Base-by-base conservation (phyloP, 2,797 vertebrate species). In the Hippocampus kuda region DNA sequence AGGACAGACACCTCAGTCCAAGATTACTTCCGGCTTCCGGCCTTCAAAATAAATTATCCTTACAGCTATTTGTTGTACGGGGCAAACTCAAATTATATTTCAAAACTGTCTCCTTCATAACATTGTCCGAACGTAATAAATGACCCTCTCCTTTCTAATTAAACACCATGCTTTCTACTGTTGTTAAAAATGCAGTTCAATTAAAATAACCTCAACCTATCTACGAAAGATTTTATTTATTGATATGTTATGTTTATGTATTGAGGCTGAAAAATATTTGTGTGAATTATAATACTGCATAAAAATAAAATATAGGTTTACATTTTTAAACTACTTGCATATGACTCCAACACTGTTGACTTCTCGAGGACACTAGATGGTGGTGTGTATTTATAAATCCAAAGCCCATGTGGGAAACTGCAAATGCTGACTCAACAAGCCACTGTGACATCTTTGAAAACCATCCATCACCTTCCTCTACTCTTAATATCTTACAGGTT, bases 401-500 rank as follows among this genome's bases (percentile, higher is more conserved):
- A 70, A 59, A 65, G 42, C 2, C 1, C 63, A 38, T 10, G 30
- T 61, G 7, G 24, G 42, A 48, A 65, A 2, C 5, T n/a, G 4
- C 12, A 72, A 68, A 30, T 27, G 24, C 65, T 72, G 49, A 63
- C 44, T 74, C 11, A 34, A 11, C 41, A 41, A 69, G 34, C 34
- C 18, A 41, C 4, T 22, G 26, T 49, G 13, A 11, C 26, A 9
- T 4, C 1, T 46, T 46, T 65, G 22, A 46, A 46, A 65, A 65
- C 1, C 63, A 41, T 54, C 1, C 63, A 41, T 54, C 49, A 38
- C 11, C 4, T 38, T 54, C 7, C 26, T 34, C 30, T 54, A 5
- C 13, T 16, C 72, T 73, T 16, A 51, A 26, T 71, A 41, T 20
- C 73, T 75, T 75, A 2, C 77, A 98, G 97, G 95, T 60, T 93